Conservation (phyloP, 2,113 vertebrate genomes). For the Daboia siamensis region DNA sequence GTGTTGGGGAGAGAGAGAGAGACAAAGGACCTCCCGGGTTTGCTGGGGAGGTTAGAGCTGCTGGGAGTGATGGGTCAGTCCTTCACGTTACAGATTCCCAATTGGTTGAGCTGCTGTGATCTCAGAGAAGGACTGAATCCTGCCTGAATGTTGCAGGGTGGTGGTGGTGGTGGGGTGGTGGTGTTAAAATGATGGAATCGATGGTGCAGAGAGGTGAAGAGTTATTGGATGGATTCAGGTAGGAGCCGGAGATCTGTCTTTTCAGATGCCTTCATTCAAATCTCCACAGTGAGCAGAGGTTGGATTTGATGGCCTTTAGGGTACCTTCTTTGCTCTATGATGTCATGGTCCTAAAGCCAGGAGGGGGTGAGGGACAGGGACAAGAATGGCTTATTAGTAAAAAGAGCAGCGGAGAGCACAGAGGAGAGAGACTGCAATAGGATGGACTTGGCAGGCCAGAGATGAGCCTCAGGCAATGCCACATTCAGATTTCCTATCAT, state of each 20-base stretch:
- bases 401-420: background rate
- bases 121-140: background rate
- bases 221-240: background rate
- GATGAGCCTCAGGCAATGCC: background rate
- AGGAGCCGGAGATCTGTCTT: background rate
- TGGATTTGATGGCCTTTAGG: background rate
- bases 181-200: background rate
- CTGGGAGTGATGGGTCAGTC: background rate
- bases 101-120: background rate
- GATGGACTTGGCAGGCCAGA: background rate
- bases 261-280: background rate
- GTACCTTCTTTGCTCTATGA: background rate
- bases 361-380: background rate
- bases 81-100: background rate
- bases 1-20: fast-evolving
- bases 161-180: no score
- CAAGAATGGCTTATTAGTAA: background rate
- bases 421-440: background rate
- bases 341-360: background rate
- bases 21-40: background rate
- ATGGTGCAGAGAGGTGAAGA: background rate
- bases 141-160: background rate
- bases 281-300: background rate
- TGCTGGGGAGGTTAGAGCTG: background rate
- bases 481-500: background rate